Percentiles rank a stretch among this genome's conserved stretches.
Evolutionary conservation across 2,113 vertebrate genomes (phyloP).

Genomic region (Podilymbus podiceps): DNA sequence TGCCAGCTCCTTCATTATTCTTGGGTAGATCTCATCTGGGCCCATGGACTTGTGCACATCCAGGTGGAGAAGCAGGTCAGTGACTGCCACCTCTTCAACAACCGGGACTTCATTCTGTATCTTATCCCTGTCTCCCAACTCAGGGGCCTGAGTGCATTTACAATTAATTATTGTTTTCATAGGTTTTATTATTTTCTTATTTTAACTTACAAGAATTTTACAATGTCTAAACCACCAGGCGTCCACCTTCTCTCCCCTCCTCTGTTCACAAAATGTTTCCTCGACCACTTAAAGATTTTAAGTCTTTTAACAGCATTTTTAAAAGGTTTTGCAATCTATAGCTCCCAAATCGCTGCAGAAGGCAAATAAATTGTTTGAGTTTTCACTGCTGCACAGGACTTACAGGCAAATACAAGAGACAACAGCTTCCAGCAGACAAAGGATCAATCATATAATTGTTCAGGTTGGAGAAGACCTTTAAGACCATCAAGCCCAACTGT

Average conservation of each 20-base stretch:
- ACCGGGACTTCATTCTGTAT: too few relatives aligned
- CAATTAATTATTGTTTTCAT: neutral
- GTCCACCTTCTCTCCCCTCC: neutral
- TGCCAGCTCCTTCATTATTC: too few relatives aligned
- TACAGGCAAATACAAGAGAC: neutral
- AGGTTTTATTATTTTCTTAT: neutral
- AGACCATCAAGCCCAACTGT: too few relatives aligned
- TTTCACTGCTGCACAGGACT: neutral
- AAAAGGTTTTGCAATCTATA: neutral
- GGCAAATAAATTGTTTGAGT: neutral
- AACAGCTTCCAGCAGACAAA: neutral
- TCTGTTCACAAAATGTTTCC: neutral
- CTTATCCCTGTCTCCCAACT: too few relatives aligned
- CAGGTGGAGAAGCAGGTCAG: too few relatives aligned
- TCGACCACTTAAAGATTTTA: neutral
- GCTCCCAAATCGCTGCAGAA: neutral
- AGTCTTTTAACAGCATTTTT: neutral
- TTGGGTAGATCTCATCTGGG: too few relatives aligned
- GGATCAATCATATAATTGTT: neutral
- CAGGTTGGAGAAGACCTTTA: too few relatives aligned
- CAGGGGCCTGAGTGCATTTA: too few relatives aligned
- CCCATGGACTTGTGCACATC: too few relatives aligned
- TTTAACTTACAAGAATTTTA: neutral
- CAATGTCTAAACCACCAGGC: neutral
- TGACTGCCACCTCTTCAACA: too few relatives aligned